phyloP scores from a whole-genome alignment of 2,888 invertebrate genomes.

The Microctonus brassicae region DNA sequence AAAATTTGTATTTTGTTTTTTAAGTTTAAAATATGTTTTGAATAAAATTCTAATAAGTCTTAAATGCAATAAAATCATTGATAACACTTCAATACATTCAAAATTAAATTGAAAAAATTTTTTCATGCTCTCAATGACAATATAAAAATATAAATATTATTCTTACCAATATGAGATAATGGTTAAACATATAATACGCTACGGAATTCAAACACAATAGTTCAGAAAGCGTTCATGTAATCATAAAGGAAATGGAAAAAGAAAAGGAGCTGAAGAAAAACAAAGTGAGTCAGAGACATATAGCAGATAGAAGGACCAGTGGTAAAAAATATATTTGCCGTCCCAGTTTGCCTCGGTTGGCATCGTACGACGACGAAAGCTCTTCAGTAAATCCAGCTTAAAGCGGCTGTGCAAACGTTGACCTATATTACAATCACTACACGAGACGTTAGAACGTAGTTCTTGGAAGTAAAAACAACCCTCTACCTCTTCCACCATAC shows the following conservation, averaged over 20 bases:
- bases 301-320: conserved; percentile 36
- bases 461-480: conserved; percentile 5
- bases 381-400: conserved; percentile 67
- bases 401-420: conserved; percentile 68
- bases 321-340: conserved; percentile 65
- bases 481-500: background rate
- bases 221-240: conserved; percentile 1
- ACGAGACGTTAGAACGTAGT: background rate
- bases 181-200: background rate
- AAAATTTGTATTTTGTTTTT: too few species aligned
- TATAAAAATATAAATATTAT: too few species aligned
- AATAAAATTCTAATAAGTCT: too few species aligned
- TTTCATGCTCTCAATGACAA: background rate
- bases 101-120: too few species aligned
- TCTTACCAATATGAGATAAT: too few species aligned
- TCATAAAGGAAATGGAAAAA: conserved; percentile 32
- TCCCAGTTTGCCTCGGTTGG: conserved; percentile 64
- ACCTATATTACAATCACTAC: conserved; percentile 67
- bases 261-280: conserved; percentile 25
- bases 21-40: too few species aligned
- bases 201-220: background rate
- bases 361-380: conserved; percentile 61
- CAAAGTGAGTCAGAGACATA: conserved; percentile 5
- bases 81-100: too few species aligned
- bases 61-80: too few species aligned